Percentiles rank a stretch among this genome's conserved stretches.
Evolutionary conservation across 2,888 invertebrate genomes (phyloP).

Genomic region (Tortricodes alternella): DNA sequence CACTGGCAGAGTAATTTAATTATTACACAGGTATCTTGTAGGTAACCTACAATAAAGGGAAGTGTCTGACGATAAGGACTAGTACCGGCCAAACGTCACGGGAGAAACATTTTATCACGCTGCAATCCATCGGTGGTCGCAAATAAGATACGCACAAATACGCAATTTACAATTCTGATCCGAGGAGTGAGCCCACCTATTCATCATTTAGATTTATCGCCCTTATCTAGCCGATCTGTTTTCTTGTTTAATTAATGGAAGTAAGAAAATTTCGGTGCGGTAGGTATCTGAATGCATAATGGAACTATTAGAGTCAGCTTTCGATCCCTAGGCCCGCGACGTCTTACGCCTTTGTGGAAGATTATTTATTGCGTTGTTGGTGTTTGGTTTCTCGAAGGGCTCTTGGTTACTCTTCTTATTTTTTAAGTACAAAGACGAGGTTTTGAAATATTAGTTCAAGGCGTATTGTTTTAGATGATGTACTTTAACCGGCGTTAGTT

Average conservation of each 20-base stretch:
- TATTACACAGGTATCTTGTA: too few relatives aligned
- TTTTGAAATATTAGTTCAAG: too few relatives aligned
- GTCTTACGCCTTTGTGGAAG: conserved; percentile 2
- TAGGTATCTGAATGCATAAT: conserved; percentile 33
- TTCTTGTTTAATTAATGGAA: conserved; percentile 79
- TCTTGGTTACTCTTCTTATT: not conserved
- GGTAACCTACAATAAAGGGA: too few relatives aligned
- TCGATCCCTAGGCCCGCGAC: conserved; percentile 14
- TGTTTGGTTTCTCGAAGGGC: not conserved
- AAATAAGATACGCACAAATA: conserved; percentile 59
- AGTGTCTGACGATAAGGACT: not conserved
- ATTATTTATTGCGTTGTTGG: conserved; percentile 22
- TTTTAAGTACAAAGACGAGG: too few relatives aligned
- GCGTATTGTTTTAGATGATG: too few relatives aligned
- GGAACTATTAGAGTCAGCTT: conserved; percentile 31
- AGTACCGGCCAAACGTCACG: conserved; percentile 30
- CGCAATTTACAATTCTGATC: conserved; percentile 76
- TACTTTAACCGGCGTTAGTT: too few relatives aligned
- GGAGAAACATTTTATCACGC: conserved; percentile 35
- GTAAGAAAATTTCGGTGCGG: conserved; percentile 63
- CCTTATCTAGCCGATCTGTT: conserved; percentile 77
- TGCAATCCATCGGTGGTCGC: conserved; percentile 36
- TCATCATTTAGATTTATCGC: conserved; percentile 81
- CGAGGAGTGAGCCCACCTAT: conserved; percentile 69
- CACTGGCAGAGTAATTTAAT: too few relatives aligned